These are phyloP conservation scores for Leptodactylus fallax DNA, from an alignment of 2,797 vertebrate species.

Conservation along the genomic window DNA sequence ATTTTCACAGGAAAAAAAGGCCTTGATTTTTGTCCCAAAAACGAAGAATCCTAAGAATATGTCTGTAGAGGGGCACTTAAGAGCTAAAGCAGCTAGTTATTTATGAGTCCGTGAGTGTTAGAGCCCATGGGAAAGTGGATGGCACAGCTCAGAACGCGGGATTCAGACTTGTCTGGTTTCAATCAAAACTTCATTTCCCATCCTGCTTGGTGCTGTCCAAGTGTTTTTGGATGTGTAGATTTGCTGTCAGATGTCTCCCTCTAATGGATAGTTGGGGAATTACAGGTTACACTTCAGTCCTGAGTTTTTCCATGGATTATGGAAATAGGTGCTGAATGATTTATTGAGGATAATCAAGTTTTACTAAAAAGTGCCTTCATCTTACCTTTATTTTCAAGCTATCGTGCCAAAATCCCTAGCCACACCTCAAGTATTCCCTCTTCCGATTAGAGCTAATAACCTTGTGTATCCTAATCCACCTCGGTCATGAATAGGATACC, in stretches of 20 bases:
- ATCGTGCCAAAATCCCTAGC: no score
- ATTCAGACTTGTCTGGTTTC: slow-evolving; percentile 54
- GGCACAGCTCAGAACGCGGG: slow-evolving; percentile 24
- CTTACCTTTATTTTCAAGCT: no score
- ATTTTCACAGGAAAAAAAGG: slow-evolving; percentile 33
- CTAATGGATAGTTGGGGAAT: slow-evolving; percentile 67
- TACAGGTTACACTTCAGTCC: neutral
- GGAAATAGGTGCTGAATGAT: no score
- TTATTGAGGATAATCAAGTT: no score
- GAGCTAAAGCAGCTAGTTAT: slow-evolving; percentile 38
- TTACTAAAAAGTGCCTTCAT: no score
- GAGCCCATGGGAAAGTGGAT: slow-evolving; percentile 57
- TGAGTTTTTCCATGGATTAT: no score
- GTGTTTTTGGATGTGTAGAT: neutral
- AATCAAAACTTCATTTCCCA: slow-evolving; percentile 54
- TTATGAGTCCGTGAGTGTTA: slow-evolving; percentile 52
- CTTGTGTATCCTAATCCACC: no score
- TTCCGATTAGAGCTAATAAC: no score
- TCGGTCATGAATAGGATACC: no score
- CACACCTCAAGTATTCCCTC: no score
- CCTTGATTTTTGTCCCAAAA: slow-evolving; percentile 34
- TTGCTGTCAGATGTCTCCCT: slow-evolving; percentile 69
- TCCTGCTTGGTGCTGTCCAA: neutral
- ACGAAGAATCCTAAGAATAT: slow-evolving; percentile 33
- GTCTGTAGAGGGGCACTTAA: slow-evolving; percentile 38